Percentiles rank a stretch among this genome's conserved stretches.
Evolutionary conservation across 2,888 invertebrate species (phyloP).

Genomic region (Plebejus argus): DNA sequence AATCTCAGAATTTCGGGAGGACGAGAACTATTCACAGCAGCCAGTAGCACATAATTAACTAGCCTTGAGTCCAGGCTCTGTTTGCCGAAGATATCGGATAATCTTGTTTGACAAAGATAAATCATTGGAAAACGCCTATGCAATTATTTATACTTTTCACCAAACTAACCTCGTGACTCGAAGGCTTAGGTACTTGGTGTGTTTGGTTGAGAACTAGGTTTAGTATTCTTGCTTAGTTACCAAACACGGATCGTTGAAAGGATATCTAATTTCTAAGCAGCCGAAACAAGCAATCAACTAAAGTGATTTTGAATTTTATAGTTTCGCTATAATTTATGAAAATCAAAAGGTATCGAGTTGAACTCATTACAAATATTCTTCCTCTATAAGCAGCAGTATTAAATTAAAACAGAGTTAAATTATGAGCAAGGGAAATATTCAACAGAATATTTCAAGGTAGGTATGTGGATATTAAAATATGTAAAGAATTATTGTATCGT

Average conservation of each 20-base stretch:
- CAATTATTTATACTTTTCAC: conserved; percentile 48
- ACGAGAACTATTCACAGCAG: background rate
- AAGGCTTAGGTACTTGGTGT: background rate
- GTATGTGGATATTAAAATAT: too few species aligned
- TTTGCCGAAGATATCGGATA: conserved; percentile 54
- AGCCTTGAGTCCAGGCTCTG: conserved; percentile 53
- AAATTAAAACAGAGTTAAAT: too few species aligned
- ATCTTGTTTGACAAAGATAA: conserved; percentile 59
- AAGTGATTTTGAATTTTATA: too few species aligned
- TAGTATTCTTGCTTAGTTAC: background rate
- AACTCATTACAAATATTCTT: too few species aligned
- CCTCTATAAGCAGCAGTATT: too few species aligned
- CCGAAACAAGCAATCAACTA: background rate
- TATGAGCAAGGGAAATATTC: too few species aligned
- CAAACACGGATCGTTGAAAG: background rate
- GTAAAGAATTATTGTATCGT: too few species aligned
- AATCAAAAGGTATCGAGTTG: too few species aligned
- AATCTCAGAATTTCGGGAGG: background rate
- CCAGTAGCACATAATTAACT: conserved; percentile 32
- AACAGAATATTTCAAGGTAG: too few species aligned
- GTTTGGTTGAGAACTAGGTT: background rate
- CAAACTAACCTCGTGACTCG: background rate
- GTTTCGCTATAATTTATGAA: too few species aligned
- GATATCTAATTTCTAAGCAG: background rate
- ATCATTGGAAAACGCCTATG: conserved; percentile 49